These are phyloP conservation scores for Temnopleurus reevesii DNA, from an alignment of 53 echinoderm and acorn worm species.

Conservation along the genomic window DNA sequence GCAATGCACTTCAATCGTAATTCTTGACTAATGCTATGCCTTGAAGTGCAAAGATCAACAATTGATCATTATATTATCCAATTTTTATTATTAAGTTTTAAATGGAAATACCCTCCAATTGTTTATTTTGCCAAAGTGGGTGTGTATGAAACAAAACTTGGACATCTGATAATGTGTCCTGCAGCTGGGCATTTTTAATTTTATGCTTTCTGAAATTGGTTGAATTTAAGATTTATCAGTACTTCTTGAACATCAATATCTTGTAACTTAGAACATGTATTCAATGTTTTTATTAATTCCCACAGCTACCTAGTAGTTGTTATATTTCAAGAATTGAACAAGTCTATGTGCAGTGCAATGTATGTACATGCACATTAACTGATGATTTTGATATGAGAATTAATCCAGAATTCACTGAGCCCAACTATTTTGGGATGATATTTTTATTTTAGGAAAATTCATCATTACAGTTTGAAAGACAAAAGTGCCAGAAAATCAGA, in stretches of 20 bases:
- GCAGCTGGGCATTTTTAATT: constrained; percentile 23
- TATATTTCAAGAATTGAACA: background rate
- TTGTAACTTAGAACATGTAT: constrained; percentile 31
- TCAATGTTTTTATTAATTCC: constrained; percentile 21
- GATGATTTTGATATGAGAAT: too few relatives aligned
- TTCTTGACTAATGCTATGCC: background rate
- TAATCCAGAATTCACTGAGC: too few relatives aligned
- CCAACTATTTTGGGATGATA: too few relatives aligned
- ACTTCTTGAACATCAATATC: constrained; percentile 31
- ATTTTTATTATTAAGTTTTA: constrained; percentile 14
- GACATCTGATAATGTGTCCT: background rate
- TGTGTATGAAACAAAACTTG: background rate
- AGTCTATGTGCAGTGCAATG: background rate
- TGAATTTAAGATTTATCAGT: constrained; percentile 25
- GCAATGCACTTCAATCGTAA: constrained; percentile 17
- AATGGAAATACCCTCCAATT: background rate
- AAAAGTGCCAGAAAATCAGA: too few relatives aligned
- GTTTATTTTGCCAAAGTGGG: constrained; percentile 13
- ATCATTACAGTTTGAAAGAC: too few relatives aligned
- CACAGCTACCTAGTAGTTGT: background rate
- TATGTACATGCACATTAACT: background rate
- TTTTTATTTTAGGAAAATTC: too few relatives aligned
- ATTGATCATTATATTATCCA: constrained; percentile 8
- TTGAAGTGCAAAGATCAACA: background rate
- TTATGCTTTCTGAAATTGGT: constrained; percentile 14